Conservation (phyloP, 2,888 invertebrate species). For the Carpatolechia fugitivella region DNA sequence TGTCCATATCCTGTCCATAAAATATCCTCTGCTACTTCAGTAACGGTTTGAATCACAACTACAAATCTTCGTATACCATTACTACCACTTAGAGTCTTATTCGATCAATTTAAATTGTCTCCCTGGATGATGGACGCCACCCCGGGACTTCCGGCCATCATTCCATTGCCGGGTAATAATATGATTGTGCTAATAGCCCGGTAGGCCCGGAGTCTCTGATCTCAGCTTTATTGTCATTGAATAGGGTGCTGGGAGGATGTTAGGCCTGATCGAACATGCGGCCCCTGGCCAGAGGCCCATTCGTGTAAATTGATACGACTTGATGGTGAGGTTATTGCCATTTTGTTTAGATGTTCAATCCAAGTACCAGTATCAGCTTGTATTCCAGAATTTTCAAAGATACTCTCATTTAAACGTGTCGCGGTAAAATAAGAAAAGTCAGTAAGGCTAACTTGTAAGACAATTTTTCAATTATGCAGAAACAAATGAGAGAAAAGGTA, state of each 20-base stretch:
- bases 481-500: too few species aligned
- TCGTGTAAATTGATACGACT: slow-evolving; percentile 38
- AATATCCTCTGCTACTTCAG: background rate
- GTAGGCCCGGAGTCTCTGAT: background rate
- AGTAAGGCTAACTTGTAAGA: too few species aligned
- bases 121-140: slow-evolving; percentile 61
- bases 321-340: slow-evolving; percentile 6
- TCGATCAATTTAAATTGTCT: slow-evolving; percentile 56
- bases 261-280: slow-evolving; percentile 37
- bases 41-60: background rate
- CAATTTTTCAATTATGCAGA: too few species aligned
- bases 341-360: background rate
- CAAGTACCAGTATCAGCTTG: background rate
- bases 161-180: slow-evolving; percentile 53
- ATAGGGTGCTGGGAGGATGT: background rate
- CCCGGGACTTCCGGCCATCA: slow-evolving; percentile 64
- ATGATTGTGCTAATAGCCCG: slow-evolving; percentile 19
- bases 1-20: background rate
- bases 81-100: slow-evolving; percentile 17
- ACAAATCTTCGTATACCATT: slow-evolving; percentile 19
- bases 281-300: slow-evolving; percentile 26
- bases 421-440: too few species aligned
- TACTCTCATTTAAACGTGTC: too few species aligned
- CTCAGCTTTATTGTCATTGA: background rate
- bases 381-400: too few species aligned